Evolutionary conservation across 2,888 invertebrate species (phyloP).

Genomic region (Cosmia trapezina): DNA sequence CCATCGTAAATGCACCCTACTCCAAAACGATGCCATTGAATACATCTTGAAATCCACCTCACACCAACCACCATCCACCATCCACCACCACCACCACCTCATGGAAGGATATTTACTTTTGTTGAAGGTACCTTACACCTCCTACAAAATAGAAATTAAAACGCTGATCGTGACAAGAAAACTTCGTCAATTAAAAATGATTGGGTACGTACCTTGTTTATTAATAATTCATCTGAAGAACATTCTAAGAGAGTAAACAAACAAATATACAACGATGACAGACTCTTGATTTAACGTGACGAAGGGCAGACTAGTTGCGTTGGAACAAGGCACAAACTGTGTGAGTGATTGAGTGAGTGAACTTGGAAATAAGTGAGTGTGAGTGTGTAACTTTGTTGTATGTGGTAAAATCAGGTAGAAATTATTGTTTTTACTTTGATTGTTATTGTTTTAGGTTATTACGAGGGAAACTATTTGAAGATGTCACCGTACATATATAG

Average conservation of each 20-base stretch:
- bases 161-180: conserved; percentile 25
- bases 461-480: conserved; percentile 13
- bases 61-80: too few relatives aligned
- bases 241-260: conserved; percentile 6
- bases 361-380: conserved; percentile 33
- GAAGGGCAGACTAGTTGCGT: conserved; percentile 27
- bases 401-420: conserved; percentile 26
- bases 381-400: conserved; percentile 18
- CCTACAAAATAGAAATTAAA: conserved; percentile 15
- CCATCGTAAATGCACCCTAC: too few relatives aligned
- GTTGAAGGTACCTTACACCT: too few relatives aligned
- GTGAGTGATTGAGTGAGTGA: conserved; percentile 46
- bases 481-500: background rate
- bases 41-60: too few relatives aligned
- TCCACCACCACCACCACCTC: too few relatives aligned
- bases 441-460: conserved; percentile 31
- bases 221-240: background rate
- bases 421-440: conserved; percentile 31
- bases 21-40: too few relatives aligned
- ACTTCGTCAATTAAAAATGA: conserved; percentile 31
- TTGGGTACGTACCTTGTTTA: conserved; percentile 12
- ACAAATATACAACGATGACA: conserved; percentile 30
- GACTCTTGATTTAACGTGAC: conserved; percentile 43
- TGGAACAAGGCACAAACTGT: conserved; percentile 21
- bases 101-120: too few relatives aligned